These are phyloP conservation scores for Mesitornis unicolor DNA, from an alignment of 2,113 vertebrate genomes.

Conservation along the genomic window DNA sequence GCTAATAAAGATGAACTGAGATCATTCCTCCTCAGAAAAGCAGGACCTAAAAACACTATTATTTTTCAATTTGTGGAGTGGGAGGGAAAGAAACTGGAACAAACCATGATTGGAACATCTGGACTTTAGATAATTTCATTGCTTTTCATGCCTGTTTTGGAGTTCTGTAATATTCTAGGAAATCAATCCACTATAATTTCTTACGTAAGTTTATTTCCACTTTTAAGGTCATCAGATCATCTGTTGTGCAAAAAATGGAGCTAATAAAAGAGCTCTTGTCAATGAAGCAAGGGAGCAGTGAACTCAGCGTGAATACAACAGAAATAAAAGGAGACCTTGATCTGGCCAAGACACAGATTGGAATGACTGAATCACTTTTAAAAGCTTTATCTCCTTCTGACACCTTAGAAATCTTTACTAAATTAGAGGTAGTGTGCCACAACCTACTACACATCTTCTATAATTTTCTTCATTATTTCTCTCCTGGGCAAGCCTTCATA, in stretches of 20 bases:
- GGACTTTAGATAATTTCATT: not conserved
- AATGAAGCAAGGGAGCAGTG: not conserved
- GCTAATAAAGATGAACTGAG: not conserved
- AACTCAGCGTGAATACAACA: slow-evolving; percentile 26
- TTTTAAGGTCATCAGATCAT: slow-evolving; percentile 78
- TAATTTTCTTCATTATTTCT: not conserved
- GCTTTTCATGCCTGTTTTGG: not conserved
- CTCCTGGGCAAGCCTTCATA: not conserved
- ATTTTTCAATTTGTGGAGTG: not conserved
- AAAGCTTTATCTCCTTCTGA: slow-evolving; percentile 77
- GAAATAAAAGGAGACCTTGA: slow-evolving; percentile 72
- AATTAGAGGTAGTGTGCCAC: slow-evolving; percentile 71
- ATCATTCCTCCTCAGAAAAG: not conserved
- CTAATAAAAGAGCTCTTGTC: slow-evolving; percentile 50
- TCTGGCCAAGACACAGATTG: slow-evolving; percentile 76
- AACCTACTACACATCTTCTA: not conserved
- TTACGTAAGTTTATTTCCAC: not conserved
- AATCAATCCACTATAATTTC: not conserved
- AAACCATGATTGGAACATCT: not conserved
- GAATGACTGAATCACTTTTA: slow-evolving; percentile 76
- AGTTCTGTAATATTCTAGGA: not conserved
- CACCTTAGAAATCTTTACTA: slow-evolving; percentile 78
- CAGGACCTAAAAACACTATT: not conserved
- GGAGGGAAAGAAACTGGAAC: not conserved
- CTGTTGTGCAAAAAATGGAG: slow-evolving; percentile 74